A percentile compares a stretch with the other conserved stretches of the same genome.
Conservation (phyloP, 2,113 vertebrate species). For the Caretta caretta region DNA sequence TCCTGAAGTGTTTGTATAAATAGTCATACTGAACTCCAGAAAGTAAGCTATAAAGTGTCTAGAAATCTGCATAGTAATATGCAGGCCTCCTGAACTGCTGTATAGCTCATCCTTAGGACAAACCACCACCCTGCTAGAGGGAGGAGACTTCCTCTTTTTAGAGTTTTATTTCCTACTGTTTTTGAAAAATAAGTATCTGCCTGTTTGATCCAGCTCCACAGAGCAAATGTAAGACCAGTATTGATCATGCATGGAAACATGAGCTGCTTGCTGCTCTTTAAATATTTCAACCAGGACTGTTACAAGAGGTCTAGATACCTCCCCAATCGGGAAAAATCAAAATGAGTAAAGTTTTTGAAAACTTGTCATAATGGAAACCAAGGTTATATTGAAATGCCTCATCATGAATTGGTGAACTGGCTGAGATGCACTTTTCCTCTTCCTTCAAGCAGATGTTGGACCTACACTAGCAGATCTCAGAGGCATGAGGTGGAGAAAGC, state of each 20-base stretch:
- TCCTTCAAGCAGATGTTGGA: neutral
- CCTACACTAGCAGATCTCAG: neutral
- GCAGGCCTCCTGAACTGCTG: neutral
- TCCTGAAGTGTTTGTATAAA: neutral
- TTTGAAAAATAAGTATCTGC: neutral
- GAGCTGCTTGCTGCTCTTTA: conserved; percentile 22
- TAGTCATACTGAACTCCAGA: neutral
- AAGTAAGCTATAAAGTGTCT: neutral
- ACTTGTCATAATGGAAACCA: neutral
- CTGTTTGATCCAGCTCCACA: neutral
- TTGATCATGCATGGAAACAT: neutral
- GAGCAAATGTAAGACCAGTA: neutral
- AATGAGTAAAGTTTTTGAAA: neutral
- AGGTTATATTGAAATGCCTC: neutral
- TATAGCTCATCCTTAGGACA: neutral
- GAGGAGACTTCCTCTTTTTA: neutral
- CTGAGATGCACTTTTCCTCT: neutral
- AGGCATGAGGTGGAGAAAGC: neutral
- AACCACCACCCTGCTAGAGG: neutral
- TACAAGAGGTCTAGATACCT: neutral
- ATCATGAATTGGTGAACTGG: neutral
- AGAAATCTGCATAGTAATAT: neutral
- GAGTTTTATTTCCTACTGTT: conserved; percentile 3
- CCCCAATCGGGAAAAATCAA: neutral
- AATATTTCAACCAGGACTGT: neutral